A percentile compares a stretch with the other conserved stretches of the same genome.
Conservation (phyloP, 92 coral and sea anemone genomes). For the Parazoanthus swiftii region DNA sequence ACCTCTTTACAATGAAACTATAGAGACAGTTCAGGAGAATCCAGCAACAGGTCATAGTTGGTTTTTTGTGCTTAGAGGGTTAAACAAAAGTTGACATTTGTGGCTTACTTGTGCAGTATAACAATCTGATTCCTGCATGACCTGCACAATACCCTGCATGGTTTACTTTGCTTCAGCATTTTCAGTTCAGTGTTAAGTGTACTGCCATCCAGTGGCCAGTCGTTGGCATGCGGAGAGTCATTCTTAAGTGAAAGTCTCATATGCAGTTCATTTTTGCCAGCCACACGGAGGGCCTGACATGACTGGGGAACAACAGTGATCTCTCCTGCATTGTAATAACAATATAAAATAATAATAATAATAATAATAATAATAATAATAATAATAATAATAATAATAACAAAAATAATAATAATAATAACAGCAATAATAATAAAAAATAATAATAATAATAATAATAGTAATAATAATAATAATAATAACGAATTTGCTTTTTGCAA, state of each 20-base stretch:
- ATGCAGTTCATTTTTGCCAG: slow-evolving; percentile 26
- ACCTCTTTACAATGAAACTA: too few species aligned
- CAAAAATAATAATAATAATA: too few species aligned
- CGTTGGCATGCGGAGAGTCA: background rate
- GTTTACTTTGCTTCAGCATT: background rate
- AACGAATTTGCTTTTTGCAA: too few species aligned
- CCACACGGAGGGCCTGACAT: slow-evolving; percentile 12
- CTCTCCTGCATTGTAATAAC: slow-evolving; percentile 3
- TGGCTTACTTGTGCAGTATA: slow-evolving; percentile 27
- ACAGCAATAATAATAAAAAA: too few species aligned
- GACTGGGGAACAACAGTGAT: background rate
- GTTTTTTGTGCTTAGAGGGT: too few species aligned
- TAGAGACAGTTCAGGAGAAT: too few species aligned
- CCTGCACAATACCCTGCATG: slow-evolving; percentile 20
- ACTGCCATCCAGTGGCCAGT: slow-evolving; percentile 23
- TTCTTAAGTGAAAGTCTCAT: slow-evolving; percentile 18
- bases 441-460: too few species aligned
- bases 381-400: too few species aligned
- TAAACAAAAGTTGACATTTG: background rate
- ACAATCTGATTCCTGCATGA: slow-evolving; percentile 30
- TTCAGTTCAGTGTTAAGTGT: slow-evolving; percentile 7
- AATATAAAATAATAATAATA: too few species aligned
- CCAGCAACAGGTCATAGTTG: too few species aligned
- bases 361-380: too few species aligned
- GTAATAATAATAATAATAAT: too few species aligned